phyloP scores from a whole-genome alignment of 2,888 invertebrate species.

The Bombylius major region DNA sequence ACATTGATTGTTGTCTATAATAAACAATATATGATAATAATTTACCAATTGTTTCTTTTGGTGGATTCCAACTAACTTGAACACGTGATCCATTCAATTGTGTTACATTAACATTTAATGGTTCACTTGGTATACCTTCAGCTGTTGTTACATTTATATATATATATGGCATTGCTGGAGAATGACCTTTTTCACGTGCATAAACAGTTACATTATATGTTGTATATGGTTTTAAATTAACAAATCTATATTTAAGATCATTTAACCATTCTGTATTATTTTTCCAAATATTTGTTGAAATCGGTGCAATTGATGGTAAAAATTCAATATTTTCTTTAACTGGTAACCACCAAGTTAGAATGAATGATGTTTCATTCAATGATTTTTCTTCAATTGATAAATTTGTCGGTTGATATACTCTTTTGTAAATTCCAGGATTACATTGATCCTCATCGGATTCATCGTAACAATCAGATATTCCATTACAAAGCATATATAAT shows the following conservation, averaged over 20 bases:
- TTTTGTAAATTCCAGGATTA: slow-evolving; percentile 28
- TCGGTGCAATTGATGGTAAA: slow-evolving; percentile 49
- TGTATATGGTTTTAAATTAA: slow-evolving; percentile 52
- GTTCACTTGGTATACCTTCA: slow-evolving; percentile 60
- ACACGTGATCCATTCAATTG: slow-evolving; percentile 54
- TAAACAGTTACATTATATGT: slow-evolving; percentile 71
- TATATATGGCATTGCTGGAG: slow-evolving; percentile 46
- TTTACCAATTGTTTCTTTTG: slow-evolving; percentile 48
- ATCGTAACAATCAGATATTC: slow-evolving; percentile 56
- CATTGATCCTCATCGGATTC: slow-evolving; percentile 62
- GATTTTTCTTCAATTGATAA: slow-evolving; percentile 53
- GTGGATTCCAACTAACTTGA: slow-evolving; percentile 55
- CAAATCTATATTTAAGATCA: slow-evolving; percentile 47
- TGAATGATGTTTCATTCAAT: slow-evolving; percentile 48
- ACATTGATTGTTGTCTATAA: slow-evolving; percentile 51
- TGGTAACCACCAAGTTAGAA: slow-evolving; percentile 50
- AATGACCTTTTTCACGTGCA: slow-evolving; percentile 44
- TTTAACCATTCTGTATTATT: slow-evolving; percentile 49
- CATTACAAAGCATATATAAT: slow-evolving; percentile 50
- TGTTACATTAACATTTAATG: slow-evolving; percentile 48
- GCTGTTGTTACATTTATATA: slow-evolving; percentile 50
- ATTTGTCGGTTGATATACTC: slow-evolving; percentile 43
- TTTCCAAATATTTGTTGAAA: slow-evolving; percentile 42
- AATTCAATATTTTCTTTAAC: slow-evolving; percentile 42
- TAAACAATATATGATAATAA: slow-evolving; percentile 51